A percentile compares a stretch with the other conserved stretches of the same genome.
These are phyloP conservation scores for Gorsachius goisagi DNA, from an alignment of 2,113 vertebrate genomes.

Conservation along the genomic window DNA sequence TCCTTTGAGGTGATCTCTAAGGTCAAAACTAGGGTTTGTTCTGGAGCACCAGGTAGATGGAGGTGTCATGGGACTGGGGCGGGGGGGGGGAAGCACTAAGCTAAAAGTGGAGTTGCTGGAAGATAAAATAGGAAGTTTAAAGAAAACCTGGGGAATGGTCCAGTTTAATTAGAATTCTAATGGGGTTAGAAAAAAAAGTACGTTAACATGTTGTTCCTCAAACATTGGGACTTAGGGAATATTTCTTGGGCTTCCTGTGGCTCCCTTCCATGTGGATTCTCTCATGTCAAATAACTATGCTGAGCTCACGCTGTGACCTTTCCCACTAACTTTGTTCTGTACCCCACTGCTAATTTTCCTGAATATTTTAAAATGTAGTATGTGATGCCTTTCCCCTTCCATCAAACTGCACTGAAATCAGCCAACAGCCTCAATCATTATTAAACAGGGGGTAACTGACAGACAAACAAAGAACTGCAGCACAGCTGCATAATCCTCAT, in stretches of 20 bases:
- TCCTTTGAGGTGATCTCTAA: background rate
- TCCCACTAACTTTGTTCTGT: background rate
- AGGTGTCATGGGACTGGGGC: background rate
- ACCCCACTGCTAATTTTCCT: background rate
- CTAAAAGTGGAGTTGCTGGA: background rate
- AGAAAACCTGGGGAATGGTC: background rate
- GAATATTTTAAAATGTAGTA: background rate
- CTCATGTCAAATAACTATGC: background rate
- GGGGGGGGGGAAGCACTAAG: background rate
- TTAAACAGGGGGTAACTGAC: background rate
- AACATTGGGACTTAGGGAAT: background rate
- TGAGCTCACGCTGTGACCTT: background rate
- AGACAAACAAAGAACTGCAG: conserved; percentile 41
- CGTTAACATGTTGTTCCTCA: background rate
- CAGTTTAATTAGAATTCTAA: conserved; percentile 3
- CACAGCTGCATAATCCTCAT: conserved; percentile 51
- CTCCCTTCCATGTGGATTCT: conserved; percentile 14
- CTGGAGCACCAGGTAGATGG: background rate
- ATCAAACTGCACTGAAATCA: background rate
- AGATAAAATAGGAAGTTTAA: background rate
- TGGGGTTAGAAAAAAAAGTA: background rate
- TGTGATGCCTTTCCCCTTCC: background rate
- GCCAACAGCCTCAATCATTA: background rate
- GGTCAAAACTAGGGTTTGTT: background rate
- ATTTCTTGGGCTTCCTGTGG: conserved; percentile 21